Conservation (phyloP, 2,113 vertebrate genomes). For the Poecilia latipinna region DNA sequence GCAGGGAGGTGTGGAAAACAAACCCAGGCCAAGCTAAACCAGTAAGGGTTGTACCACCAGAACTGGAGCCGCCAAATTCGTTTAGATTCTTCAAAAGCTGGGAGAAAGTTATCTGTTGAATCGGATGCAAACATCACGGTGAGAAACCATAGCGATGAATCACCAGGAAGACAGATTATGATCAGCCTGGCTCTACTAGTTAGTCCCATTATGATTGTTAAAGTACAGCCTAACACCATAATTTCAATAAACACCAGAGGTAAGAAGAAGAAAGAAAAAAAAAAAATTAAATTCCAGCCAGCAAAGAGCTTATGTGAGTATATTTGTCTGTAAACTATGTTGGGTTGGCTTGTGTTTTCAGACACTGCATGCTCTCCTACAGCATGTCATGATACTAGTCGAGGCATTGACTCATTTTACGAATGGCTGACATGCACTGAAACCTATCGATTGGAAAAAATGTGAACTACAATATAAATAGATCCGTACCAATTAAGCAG, state of each 20-base stretch:
- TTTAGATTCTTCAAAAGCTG: neutral
- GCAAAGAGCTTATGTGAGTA: too few species aligned
- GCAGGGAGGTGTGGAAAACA: neutral
- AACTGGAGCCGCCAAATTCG: neutral
- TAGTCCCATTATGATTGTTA: neutral
- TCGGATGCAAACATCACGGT: neutral
- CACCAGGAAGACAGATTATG: neutral
- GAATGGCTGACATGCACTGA: neutral
- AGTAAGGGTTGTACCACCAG: neutral
- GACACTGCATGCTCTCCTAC: neutral
- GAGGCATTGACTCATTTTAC: neutral
- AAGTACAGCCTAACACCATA: neutral
- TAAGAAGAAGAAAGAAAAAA: neutral
- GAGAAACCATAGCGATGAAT: neutral
- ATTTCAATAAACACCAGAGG: neutral
- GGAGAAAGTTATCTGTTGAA: neutral
- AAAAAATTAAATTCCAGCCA: too few species aligned
- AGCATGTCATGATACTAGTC: neutral
- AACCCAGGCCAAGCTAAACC: neutral
- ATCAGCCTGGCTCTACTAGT: neutral
- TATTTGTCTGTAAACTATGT: too few species aligned
- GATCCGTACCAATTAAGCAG: neutral
- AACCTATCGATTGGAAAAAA: neutral
- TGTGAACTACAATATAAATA: neutral
- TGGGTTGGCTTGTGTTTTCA: too few species aligned